Base-by-base conservation (phyloP, 2,888 invertebrate species). In the Pseudanteris insignis region DNA sequence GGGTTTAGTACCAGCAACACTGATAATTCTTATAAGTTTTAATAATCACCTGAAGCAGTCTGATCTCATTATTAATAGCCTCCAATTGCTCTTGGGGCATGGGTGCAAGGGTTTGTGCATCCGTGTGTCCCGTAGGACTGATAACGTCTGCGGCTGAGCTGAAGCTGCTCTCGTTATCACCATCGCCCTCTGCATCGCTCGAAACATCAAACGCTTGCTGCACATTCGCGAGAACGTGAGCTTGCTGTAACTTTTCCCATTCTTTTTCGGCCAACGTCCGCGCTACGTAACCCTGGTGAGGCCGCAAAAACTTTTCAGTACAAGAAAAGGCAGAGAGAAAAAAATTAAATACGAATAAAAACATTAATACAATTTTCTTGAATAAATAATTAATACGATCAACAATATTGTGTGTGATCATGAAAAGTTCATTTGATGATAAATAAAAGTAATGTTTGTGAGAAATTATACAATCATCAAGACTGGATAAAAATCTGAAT, bases 31-130 rank as follows among this genome's bases (percentile, higher is more conserved):
- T n/a, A n/a, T n/a, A n/a, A n/a, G n/a, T n/a, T n/a, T n/a, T 9
- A 7, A 37, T 40, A 15, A 32, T 25, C 66, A 84, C 84, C 78
- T 85, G 84, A 46, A 84, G 84, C 59, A 83, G 83, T 79, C 89
- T 86, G 73, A 99, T 99, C 86, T 99, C 99, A 74, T 97, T 97
- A 83, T 99, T 99, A 81, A 99, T 99, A 75, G 98, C 99, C 84
- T 99, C 98, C 65, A 99, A 85, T 81, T 99, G 97, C 76, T 99
- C 98, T 81, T 99, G 99, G 70, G 99, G 86, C 95, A 99, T 97
- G 79, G 97, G 89, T 34, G 99, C 99, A 66, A 99, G 84, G 0
- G 97, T 95, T 76, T 98, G 98, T 36, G 99, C 97, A 82, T 99
- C 98, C 2, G 94, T 92, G 78, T 82, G 86, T 14, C 84, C 84